Base-by-base conservation (phyloP, 2,888 invertebrate genomes). In the Ptychoptera contaminata region DNA sequence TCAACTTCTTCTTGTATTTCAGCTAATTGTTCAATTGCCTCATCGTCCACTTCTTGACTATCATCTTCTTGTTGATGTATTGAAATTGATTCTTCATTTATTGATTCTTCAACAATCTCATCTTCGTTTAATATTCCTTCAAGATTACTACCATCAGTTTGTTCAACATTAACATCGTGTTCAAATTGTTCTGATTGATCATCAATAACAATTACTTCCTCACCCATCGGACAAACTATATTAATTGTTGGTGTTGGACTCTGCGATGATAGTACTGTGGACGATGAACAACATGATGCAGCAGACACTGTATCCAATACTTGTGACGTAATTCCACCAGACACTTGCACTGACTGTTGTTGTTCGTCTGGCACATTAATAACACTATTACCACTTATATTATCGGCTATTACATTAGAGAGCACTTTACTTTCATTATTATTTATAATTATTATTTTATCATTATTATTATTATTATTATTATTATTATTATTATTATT, bases 161-260 rank as follows among this genome's bases (percentile, higher is more conserved):
- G 4, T 23, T 23, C 23, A 23, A 23, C 7, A 23, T 23, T 23
- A 23, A 23, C 23, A 23, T 23, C 23, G 4, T 23, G 23, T 23
- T 23, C 23, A 23, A 23, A 23, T 23, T 23, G 23, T 23, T 23
- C 23, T 23, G 7, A 23, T 23, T 23, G 23, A 7, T 23, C 23
- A 23, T 23, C 23, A 7, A 23, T 23, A 7, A 23, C 23, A 23
- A 44, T 45, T 8, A 40, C 39, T 14, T 40, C 38, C 36, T 51
- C 49, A 16, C 46, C 46, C n/a, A 43, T 43, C 12, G 47, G 45
- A 39, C 48, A 48, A 9, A 48, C 48, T 36, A 51, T 48, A 42
- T 46, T 48, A 23, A 50, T 51, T 10, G 47, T 47, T 30, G 50
- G 48, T 11, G 50, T 46, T 16, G 42, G 44, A 23, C 45, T 47